These are phyloP conservation scores for Sebastes aleutianus DNA, from an alignment of 2,797 vertebrate species.

Conservation along the genomic window DNA sequence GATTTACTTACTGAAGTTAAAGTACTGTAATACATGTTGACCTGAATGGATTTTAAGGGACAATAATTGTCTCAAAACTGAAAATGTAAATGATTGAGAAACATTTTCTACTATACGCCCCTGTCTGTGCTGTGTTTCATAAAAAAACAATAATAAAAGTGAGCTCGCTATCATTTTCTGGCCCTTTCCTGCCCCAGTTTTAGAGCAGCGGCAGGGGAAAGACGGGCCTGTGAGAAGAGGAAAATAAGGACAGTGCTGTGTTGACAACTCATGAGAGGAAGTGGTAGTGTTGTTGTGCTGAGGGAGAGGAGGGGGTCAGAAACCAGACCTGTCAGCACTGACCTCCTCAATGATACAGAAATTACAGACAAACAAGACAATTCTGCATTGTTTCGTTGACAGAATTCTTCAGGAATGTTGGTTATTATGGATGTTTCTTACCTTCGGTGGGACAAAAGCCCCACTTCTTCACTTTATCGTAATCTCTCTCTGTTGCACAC, in stretches of 20 bases:
- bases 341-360: conserved; percentile 32
- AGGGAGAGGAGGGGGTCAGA: conserved; percentile 59
- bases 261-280: conserved; percentile 61
- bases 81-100: neutral
- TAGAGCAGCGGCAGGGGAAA: conserved; percentile 43
- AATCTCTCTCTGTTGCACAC: conserved; percentile 89
- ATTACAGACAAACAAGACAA: conserved; percentile 57
- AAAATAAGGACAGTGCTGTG: conserved; percentile 66
- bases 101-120: no score
- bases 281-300: conserved; percentile 50
- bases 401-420: neutral
- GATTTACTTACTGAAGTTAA: neutral
- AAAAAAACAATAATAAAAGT: conserved; percentile 21
- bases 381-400: neutral
- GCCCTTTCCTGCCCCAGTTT: conserved; percentile 66
- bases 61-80: neutral
- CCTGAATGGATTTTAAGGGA: neutral
- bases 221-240: conserved; percentile 19
- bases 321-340: conserved; percentile 54
- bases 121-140: conserved; percentile 2
- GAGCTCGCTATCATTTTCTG: conserved; percentile 55
- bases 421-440: conserved; percentile 57
- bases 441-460: conserved; percentile 90
- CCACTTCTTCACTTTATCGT: conserved; percentile 81
- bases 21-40: neutral